Evolutionary conservation across 2,113 vertebrate species (phyloP).

Genomic region (Crocuta crocuta): DNA sequence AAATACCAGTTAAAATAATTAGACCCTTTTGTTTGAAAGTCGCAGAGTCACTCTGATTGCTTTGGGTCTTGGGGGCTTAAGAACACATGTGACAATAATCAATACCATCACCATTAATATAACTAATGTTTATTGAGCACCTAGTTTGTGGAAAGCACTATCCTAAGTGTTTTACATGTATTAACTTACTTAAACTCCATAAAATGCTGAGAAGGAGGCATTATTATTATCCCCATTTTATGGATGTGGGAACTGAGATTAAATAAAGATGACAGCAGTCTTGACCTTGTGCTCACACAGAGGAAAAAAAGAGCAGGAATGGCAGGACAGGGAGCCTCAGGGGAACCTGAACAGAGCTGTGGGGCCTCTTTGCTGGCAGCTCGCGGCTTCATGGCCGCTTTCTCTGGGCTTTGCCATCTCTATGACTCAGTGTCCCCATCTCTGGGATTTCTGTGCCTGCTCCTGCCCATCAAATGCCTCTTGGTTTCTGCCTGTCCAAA

Average conservation of each 20-base stretch:
- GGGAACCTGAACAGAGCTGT: background rate
- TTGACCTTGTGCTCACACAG: background rate
- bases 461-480: background rate
- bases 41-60: background rate
- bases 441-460: background rate
- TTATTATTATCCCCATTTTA: slow-evolving; percentile 16
- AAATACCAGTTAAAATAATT: slow-evolving; percentile 14
- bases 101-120: background rate
- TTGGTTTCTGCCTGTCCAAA: background rate
- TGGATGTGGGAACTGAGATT: background rate
- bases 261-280: background rate
- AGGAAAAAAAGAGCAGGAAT: background rate
- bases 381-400: background rate
- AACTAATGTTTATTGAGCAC: background rate
- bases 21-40: slow-evolving; percentile 39
- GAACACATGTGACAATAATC: background rate
- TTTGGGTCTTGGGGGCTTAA: background rate
- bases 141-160: background rate
- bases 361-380: background rate
- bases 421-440: background rate
- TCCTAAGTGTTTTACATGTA: background rate
- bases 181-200: background rate
- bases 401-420: background rate
- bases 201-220: background rate
- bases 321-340: background rate